Base-by-base conservation (phyloP, 2,888 invertebrate genomes). In the Habrosyne pyritoides region DNA sequence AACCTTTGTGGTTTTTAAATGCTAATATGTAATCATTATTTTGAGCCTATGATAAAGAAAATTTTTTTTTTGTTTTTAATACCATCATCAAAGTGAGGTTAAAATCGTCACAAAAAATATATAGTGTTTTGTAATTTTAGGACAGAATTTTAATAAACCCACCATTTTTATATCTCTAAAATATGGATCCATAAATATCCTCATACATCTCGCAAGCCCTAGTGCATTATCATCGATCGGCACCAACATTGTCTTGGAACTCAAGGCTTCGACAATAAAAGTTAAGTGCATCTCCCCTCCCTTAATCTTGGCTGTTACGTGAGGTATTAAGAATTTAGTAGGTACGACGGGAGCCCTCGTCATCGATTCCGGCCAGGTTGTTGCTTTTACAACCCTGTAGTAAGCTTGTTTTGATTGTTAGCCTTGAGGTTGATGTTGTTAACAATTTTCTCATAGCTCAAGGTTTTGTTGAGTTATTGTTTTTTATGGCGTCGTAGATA, bases 321-420 rank as follows among this genome's bases (percentile, higher is more conserved):
- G 91, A 87, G 91, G 91, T 91, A 91, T 91, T 91, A 91, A 89
- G 89, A 90, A 91, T 91, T 91, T 89, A 91, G 88, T 77, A 77
- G 77, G 79, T 75, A 74, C 75, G 69, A 70, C 72, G 71, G 75
- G 65, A 74, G 75, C 77, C 71, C 74, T 68, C 71, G 63, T 73
- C 75, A 78, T 79, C 53, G 47, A 47, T 53, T 33, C 53, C 53
- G n/a, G 53, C 47, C 26, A 47, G 26, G 46, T 47, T 47, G 53
- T 53, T 28, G 47, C 53, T 53, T 47, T 22, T 49, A 49, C 28
- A 30, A 10, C 28, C 53, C 61, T 71, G 75, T 77, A 77, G 75
- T 69, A 69, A 67, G 76, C 65, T 65, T 66, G 71, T 69, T 71
- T 69, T 54, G 47, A 54, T 58, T 74, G 69, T 66, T 61, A 69